phyloP scores from a whole-genome alignment of 2,113 vertebrate genomes.

The Ochotona curzoniae region DNA sequence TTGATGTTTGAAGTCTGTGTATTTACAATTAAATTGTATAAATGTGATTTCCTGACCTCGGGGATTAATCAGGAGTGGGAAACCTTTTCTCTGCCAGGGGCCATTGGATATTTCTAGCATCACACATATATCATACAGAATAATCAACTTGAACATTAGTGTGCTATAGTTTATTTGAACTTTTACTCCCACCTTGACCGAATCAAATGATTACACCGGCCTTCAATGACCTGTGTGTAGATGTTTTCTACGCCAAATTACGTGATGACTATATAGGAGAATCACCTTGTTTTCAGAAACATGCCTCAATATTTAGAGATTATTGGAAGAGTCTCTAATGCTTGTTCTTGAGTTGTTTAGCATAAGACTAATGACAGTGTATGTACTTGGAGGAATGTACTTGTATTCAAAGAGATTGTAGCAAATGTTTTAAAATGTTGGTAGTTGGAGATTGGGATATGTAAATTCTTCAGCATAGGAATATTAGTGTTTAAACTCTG shows the following conservation, averaged over 20 bases:
- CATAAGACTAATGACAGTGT: background rate
- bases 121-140: too few species aligned
- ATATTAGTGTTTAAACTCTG: background rate
- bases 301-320: background rate
- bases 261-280: background rate
- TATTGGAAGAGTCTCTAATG: background rate
- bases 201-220: too few species aligned
- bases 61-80: background rate
- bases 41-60: background rate
- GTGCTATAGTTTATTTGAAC: too few species aligned
- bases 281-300: background rate
- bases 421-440: background rate
- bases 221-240: too few species aligned
- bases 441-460: background rate
- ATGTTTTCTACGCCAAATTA: too few species aligned
- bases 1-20: background rate
- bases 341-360: background rate
- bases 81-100: too few species aligned
- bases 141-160: too few species aligned
- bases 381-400: background rate
- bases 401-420: background rate
- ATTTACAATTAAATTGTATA: background rate
- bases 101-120: too few species aligned
- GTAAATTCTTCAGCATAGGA: background rate
- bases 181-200: too few species aligned